A percentile compares a stretch with the other conserved stretches of the same genome.
Evolutionary conservation across 1,140 invertebrate genomes (phyloP).

Genomic region (Tyrophagus putrescentiae): DNA sequence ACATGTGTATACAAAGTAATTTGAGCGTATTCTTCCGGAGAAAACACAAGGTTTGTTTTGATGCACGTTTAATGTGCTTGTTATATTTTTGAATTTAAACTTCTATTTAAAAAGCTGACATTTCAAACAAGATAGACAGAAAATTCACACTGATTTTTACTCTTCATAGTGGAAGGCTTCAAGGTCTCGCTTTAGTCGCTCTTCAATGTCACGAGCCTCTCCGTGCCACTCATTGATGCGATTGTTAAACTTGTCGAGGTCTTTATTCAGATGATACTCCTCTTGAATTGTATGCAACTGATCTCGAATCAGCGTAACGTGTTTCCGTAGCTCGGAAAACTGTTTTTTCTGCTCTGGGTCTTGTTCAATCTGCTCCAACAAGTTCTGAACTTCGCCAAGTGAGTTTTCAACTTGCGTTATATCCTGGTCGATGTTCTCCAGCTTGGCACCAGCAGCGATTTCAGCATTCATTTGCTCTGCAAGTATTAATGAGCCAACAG

Average conservation of each 20-base stretch:
- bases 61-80: too few species aligned
- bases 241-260: not conserved
- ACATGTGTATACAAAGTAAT: too few species aligned
- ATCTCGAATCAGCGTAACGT: not conserved
- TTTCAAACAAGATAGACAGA: too few species aligned
- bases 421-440: not conserved
- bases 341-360: not conserved
- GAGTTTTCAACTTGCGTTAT: not conserved
- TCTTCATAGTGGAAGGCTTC: not conserved
- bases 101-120: too few species aligned
- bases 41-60: too few species aligned
- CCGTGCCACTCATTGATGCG: not conserved
- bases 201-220: not conserved
- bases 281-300: not conserved
- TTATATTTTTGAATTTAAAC: too few species aligned
- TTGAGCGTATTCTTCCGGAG: too few species aligned
- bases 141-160: not conserved
- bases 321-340: not conserved
- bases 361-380: not conserved
- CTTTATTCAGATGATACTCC: conserved; percentile 11
- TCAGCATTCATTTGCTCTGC: too few species aligned
- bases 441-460: not conserved
- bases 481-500: too few species aligned
- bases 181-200: not conserved
- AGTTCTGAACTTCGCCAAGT: not conserved